These are phyloP conservation scores for Burhinus oedicnemus DNA, from an alignment of 2,113 vertebrate genomes.

Conservation along the genomic window DNA sequence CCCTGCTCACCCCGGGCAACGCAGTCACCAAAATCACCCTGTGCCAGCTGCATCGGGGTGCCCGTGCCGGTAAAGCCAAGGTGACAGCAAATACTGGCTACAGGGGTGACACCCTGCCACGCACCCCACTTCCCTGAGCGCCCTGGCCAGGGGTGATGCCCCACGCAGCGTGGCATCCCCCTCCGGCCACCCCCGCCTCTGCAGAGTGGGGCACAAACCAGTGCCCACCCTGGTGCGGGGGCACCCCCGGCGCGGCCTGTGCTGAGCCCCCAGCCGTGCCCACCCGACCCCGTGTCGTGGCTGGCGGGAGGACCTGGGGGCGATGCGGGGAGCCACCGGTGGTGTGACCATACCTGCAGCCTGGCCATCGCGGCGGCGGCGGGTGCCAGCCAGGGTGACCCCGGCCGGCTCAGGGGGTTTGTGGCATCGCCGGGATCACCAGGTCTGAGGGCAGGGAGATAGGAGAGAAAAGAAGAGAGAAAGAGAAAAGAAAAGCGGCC, in stretches of 20 bases:
- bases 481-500: constrained; percentile 29
- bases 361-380: not conserved
- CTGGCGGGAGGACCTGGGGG: not conserved
- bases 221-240: rapidly evolving
- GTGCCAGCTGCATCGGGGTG: not conserved
- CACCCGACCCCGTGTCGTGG: rapidly evolving
- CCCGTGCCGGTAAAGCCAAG: rapidly evolving
- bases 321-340: rapidly evolving
- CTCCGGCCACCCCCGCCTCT: not conserved
- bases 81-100: not conserved
- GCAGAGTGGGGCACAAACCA: not conserved
- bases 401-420: not conserved
- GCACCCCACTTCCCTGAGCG: not conserved
- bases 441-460: not conserved
- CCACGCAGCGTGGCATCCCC: not conserved
- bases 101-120: not conserved
- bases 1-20: not conserved
- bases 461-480: constrained; percentile 24
- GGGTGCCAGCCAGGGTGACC: not conserved
- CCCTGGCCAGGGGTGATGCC: rapidly evolving
- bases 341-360: not conserved
- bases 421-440: not conserved
- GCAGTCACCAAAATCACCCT: not conserved
- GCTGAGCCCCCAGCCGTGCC: rapidly evolving
- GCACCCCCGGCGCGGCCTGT: not conserved